Evolutionary conservation across 2,113 vertebrate species (phyloP), one percentile per base, ranked within the genome.

Genomic region (Murina feae): DNA sequence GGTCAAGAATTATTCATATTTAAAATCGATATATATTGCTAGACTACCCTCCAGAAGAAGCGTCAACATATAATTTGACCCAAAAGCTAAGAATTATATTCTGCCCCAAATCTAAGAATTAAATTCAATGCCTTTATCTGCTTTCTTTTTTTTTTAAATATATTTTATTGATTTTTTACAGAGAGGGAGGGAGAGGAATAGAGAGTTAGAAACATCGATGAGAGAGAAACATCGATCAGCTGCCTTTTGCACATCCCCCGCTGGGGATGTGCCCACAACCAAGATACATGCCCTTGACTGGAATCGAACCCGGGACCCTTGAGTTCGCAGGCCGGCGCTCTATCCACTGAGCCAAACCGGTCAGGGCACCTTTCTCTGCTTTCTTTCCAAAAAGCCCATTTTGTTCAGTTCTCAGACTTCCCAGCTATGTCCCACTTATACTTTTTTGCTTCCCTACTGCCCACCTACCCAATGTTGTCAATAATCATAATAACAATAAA

Each of bases 391-490:
- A 95, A 89, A 58, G 72, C 25, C 75, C 49, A 28, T 63, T 81
- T 85, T 37, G 68, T 68, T 90, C 74, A 72, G 53, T 79, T 68
- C 51, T 95, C 79, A 12, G 75, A 71, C 65, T 90, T 85, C 35
- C 94, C 74, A 85, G 60, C 53, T 86, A 85, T 63, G 76, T 32
- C 30, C 74, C 79, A 86, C 79, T 89, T 93, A 47, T 71, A 94
- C 68, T 12, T 79, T 86, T 55, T 49, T n/a, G 63, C 78, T 90
- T 71, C 92, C 44, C 66, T 76, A 69, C 20, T 39, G 72, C 93
- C 44, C 66, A 72, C 35, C 25, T 84, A 75, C 86, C 86, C 78
- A 32, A 37, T 51, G 63, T 60, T 95, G 94, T 97, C 96, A 97
- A 96, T 91, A 87, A 93, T 28, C 86, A 89, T 17, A 49, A 49